Percentiles rank a stretch among this genome's conserved stretches.
Conservation (phyloP, 2,888 invertebrate genomes). For the Lordiphosa andalusiaca region DNA sequence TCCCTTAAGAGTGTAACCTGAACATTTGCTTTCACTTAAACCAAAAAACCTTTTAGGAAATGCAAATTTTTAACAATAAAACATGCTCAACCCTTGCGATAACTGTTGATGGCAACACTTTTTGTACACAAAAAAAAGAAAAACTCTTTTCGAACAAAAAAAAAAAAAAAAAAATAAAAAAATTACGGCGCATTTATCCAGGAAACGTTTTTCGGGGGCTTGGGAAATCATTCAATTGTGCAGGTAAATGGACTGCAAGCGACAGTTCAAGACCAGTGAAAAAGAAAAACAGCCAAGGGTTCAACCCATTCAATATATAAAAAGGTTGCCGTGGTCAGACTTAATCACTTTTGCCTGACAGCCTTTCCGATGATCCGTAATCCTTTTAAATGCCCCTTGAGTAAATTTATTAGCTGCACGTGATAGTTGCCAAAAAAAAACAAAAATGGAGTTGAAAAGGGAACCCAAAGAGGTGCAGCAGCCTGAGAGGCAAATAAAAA, state of each 20-base stretch:
- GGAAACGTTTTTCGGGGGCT: constrained; percentile 43
- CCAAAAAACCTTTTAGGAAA: constrained; percentile 4
- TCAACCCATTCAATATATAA: constrained; percentile 38
- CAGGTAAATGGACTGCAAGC: constrained; percentile 79
- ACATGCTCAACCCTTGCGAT: background rate
- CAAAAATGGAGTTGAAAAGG: background rate
- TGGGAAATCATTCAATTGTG: constrained; percentile 78
- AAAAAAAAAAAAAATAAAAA: constrained; percentile 13
- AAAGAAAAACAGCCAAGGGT: constrained; percentile 27
- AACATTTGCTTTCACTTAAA: background rate
- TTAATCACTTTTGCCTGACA: constrained; percentile 77
- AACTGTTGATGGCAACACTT: background rate
- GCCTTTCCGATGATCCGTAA: constrained; percentile 44
- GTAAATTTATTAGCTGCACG: constrained; percentile 76
- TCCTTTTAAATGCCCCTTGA: constrained; percentile 70
- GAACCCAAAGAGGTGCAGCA: constrained; percentile 5
- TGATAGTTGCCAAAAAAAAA: constrained; percentile 60
- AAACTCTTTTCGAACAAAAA: constrained; percentile 5
- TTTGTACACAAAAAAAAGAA: no score
- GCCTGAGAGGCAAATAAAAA: constrained; percentile 6
- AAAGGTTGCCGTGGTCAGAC: constrained; percentile 57
- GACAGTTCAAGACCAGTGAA: constrained; percentile 46
- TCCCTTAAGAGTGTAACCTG: background rate
- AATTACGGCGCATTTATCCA: background rate
- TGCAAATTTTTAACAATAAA: constrained; percentile 3